Evolutionary conservation across 2,797 vertebrate species (phyloP), one percentile per base, ranked within the genome.

Genomic region (Aphelocoma californica): DNA sequence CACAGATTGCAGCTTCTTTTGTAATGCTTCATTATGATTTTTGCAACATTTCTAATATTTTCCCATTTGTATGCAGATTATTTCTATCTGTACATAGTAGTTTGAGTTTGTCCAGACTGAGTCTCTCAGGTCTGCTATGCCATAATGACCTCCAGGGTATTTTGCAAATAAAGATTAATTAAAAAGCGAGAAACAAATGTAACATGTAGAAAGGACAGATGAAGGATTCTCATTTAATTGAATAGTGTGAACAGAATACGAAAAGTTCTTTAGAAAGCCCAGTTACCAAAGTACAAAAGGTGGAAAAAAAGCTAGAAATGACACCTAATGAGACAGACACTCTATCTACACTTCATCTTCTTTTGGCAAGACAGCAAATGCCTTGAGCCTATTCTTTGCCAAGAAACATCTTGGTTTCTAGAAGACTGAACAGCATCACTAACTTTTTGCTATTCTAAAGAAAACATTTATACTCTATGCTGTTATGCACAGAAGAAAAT

Each of bases 151-250:
- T 94, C 79, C 24, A 47, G 62, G 50, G 47, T 85, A 91, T 96
- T 96, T 93, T 93, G 54, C 61, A 94, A 95, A 85, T 88, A 92
- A 87, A 71, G 72, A 93, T 86, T 71, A 96, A 82, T 85, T 21
- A 88, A 84, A 85, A 78, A 81, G 15, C 56, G 25, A 88, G 81
- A 92, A 95, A 88, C 62, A 94, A 95, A 75, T 77, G n/a, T 34
- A 91, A 96, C 1, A 0, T 44, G 17, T 80, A 66, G 81, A 78
- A 92, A 96, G 73, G 79, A 88, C 62, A 90, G 65, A 78, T 86
- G 65, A 96, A 88, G 69, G 72, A 58, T 83, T 91, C 50, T 48
- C n/a, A 62, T 69, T 78, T 85, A 88, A 78, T 48, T 85, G 81
- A 93, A 50, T 31, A 72, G 18, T 67, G 32, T 86, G 79, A 90